A percentile compares a stretch with the other conserved stretches of the same genome.
Evolutionary conservation across 2,888 invertebrate genomes (phyloP).

Genomic region (Rhorus exstirpatorius): DNA sequence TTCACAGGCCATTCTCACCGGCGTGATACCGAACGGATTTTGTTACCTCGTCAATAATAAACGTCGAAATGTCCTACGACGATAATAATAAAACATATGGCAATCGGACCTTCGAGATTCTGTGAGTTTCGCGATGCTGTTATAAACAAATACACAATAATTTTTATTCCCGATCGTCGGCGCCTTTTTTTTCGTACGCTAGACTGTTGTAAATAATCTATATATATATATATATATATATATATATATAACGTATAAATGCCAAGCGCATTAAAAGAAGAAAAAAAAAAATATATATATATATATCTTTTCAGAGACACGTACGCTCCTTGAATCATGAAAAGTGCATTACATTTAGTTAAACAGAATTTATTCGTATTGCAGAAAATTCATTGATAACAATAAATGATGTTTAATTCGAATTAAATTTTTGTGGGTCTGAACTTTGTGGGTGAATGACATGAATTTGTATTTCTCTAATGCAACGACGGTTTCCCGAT

Average conservation of each 20-base stretch:
- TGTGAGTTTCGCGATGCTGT: conserved; percentile 72
- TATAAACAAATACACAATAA: conserved; percentile 1
- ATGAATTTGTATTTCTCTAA: conserved; percentile 47
- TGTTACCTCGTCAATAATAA: conserved; percentile 54
- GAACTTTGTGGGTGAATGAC: not conserved
- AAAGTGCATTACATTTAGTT: too few species aligned
- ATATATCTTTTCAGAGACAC: conserved; percentile 17
- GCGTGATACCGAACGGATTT: conserved; percentile 82
- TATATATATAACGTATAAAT: conserved; percentile 8
- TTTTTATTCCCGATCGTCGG: conserved; percentile 49
- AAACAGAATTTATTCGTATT: conserved; percentile 17
- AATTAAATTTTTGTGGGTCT: not conserved
- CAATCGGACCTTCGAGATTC: conserved; percentile 77
- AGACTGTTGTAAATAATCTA: conserved; percentile 48
- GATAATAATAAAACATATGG: conserved; percentile 70
- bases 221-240: conserved; percentile 29
- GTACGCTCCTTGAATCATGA: conserved; percentile 14
- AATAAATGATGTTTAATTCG: not conserved
- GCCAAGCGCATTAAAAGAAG: conserved; percentile 5
- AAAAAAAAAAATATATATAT: too few species aligned
- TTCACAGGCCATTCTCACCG: conserved; percentile 85
- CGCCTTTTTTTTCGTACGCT: conserved; percentile 55
- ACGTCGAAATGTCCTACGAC: conserved; percentile 64
- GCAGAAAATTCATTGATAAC: not conserved
- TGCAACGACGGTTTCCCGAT: conserved; percentile 51